Conservation (phyloP, 2,888 invertebrate species). For the Nezara viridula region DNA sequence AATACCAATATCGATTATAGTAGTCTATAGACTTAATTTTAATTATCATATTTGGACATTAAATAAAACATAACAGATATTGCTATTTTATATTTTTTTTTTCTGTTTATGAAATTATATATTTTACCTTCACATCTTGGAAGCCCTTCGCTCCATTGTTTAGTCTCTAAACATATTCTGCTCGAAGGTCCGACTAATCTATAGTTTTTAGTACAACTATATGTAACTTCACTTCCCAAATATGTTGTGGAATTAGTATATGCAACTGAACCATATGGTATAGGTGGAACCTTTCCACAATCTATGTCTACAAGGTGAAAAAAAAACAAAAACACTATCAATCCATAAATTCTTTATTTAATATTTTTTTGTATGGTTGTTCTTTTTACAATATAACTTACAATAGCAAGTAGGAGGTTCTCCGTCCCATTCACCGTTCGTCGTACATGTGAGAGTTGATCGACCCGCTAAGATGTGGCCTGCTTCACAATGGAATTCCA, state of each 20-base stretch:
- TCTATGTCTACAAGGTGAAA: slow-evolving; percentile 79
- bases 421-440: slow-evolving; percentile 87
- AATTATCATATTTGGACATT: not conserved
- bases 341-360: slow-evolving; percentile 40
- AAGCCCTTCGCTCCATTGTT: slow-evolving; percentile 85
- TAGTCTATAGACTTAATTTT: not conserved
- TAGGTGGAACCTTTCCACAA: slow-evolving; percentile 85
- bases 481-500: slow-evolving; percentile 89
- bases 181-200: slow-evolving; percentile 81
- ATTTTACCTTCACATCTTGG: slow-evolving; percentile 87
- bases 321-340: slow-evolving; percentile 49
- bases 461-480: slow-evolving; percentile 86
- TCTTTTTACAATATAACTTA: slow-evolving; percentile 70
- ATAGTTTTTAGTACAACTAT: slow-evolving; percentile 85
- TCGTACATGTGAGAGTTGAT: slow-evolving; percentile 78
- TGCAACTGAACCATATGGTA: slow-evolving; percentile 83
- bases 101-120: not conserved
- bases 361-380: slow-evolving; percentile 42
- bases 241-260: slow-evolving; percentile 85
- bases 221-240: slow-evolving; percentile 83
- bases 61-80: not conserved
- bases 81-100: slow-evolving; percentile 2
- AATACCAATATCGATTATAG: no score
- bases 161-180: slow-evolving; percentile 81
- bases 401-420: slow-evolving; percentile 87